Base-by-base conservation (phyloP, 1,140 invertebrate species). In the Megalopta genalis region DNA sequence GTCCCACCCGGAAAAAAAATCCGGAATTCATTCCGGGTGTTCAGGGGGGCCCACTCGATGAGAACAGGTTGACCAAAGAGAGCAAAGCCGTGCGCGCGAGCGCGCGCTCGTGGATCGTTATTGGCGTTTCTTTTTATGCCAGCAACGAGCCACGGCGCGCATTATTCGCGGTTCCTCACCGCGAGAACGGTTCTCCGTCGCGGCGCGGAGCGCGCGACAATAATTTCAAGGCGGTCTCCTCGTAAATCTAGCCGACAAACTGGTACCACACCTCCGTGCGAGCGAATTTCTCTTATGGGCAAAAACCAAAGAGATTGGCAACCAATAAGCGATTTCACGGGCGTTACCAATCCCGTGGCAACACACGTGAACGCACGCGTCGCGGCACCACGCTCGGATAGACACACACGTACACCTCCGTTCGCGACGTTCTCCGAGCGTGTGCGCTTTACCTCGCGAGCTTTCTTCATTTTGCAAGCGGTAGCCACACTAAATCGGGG, bases 321-420 rank as follows among this genome's bases (percentile, higher is more conserved):
- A 72, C 84, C 84, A 85, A 85, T 85, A 82, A 85, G 80, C 83
- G 83, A 85, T 82, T 74, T 74, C 70, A 85, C 84, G 84, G 84
- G 84, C 84, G 84, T 85, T 86, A 85, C 84, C 74, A 74, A 57
- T 68, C 46, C 60, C 77, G 66, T 75, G 64, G 37, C 78, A 46
- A 62, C 54, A 62, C 37, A 69, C 77, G 54, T 80, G 62, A 70
- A 84, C 59, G 64, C 81, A 74, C 69, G 69, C 71, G 69, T 65
- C 65, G 42, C 23, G 63, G 71, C 62, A 83, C 67, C 42, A 2
- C 42, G 81, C 76, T 70, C 77, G 77, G 66, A 79, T 74, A 60
- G 70, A 52, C 57, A 72, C 57, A 72, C 71, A 64, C 67, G 18
- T 57, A 57, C 8, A 67, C 72, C 57, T 59, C 63, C 82, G 57